Conservation (phyloP, 2,797 vertebrate genomes). For the Agapornis canus region DNA sequence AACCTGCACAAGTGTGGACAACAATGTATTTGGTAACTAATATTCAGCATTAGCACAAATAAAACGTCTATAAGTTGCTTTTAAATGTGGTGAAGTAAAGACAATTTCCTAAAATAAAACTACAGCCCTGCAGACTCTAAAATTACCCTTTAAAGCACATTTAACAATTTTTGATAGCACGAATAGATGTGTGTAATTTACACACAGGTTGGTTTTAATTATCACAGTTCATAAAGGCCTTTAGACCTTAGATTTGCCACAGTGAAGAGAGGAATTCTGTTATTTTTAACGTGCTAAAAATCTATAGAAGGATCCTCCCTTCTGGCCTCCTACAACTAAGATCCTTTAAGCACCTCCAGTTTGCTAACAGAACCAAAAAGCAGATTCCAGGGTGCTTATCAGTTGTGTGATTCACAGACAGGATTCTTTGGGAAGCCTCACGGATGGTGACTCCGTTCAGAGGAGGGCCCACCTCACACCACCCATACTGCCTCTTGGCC, state of each 20-base stretch:
- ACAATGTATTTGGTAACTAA: background rate
- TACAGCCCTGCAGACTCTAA: background rate
- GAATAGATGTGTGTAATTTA: background rate
- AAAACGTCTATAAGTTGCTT: background rate
- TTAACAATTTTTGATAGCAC: background rate
- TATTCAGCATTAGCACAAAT: background rate
- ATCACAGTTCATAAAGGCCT: constrained; percentile 38
- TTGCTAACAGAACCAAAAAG: background rate
- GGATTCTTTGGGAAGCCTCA: background rate
- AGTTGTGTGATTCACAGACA: constrained; percentile 51
- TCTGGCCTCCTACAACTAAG: background rate
- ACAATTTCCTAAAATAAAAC: background rate
- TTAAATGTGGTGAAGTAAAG: background rate
- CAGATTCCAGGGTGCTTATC: constrained; percentile 57
- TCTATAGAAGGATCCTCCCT: background rate
- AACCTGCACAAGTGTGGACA: background rate
- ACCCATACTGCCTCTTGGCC: constrained; percentile 49
- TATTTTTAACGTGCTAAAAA: background rate
- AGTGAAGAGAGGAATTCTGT: background rate
- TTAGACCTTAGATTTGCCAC: background rate
- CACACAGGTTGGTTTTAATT: constrained; percentile 31
- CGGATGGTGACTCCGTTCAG: background rate
- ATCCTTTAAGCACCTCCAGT: background rate
- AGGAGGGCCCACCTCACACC: constrained; percentile 22
- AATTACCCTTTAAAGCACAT: background rate